Evolutionary conservation across 1,140 invertebrate species (phyloP).

Genomic region (Ganaspis sp.): DNA sequence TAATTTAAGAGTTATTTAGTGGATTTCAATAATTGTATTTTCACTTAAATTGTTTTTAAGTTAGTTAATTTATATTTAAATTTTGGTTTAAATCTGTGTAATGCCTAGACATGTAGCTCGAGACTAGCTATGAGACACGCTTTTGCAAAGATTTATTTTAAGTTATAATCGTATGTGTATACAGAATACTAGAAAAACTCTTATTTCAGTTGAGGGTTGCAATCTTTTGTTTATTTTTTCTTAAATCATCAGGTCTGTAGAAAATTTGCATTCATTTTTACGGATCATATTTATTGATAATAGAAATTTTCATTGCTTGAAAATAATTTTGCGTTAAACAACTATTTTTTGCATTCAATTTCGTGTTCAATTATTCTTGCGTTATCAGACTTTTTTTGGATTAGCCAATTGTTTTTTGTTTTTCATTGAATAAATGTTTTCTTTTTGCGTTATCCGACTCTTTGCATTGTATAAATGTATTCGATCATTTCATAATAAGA

Average conservation of each 20-base stretch:
- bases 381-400: too few relatives aligned
- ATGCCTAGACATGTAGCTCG: conserved; percentile 20
- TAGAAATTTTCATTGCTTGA: not conserved
- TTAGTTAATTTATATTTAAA: not conserved
- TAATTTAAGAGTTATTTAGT: conserved; percentile 24
- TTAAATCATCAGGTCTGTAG: not conserved
- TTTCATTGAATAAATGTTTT: too few relatives aligned
- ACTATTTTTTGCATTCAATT: not conserved
- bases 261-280: not conserved
- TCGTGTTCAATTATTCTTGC: too few relatives aligned
- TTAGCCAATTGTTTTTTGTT: too few relatives aligned
- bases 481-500: too few relatives aligned
- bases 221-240: not conserved
- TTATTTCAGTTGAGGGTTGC: not conserved
- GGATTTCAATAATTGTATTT: not conserved
- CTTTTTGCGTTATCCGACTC: too few relatives aligned
- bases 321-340: not conserved
- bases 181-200: not conserved
- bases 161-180: not conserved
- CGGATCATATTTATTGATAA: not conserved
- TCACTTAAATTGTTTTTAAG: not conserved
- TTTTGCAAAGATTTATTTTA: conserved; percentile 12
- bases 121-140: conserved; percentile 7
- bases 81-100: not conserved
- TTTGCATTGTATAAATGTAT: too few relatives aligned